These are phyloP conservation scores for Episyrphus balteatus DNA, from an alignment of 1,140 invertebrate species.

Conservation along the genomic window DNA sequence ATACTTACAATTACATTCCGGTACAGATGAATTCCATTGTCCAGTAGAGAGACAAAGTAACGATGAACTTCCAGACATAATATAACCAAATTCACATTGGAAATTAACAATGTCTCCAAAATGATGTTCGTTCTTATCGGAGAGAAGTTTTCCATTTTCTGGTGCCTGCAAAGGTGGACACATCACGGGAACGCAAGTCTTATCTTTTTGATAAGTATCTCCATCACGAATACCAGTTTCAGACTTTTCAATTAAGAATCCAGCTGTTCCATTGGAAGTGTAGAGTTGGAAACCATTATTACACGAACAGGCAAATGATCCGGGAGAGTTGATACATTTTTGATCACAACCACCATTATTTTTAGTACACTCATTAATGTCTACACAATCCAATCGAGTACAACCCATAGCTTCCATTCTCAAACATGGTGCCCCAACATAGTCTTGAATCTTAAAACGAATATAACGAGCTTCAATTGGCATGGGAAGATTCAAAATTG, in stretches of 20 bases:
- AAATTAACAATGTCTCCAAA: conserved; percentile 86
- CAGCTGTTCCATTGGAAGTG: conserved; percentile 79
- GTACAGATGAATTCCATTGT: conserved; percentile 85
- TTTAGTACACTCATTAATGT: conserved; percentile 82
- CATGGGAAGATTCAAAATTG: conserved; percentile 77
- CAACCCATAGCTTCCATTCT: conserved; percentile 91
- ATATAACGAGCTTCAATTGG: conserved; percentile 86
- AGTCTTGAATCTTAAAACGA: conserved; percentile 82
- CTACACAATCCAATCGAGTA: conserved; percentile 76
- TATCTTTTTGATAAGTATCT: conserved; percentile 83
- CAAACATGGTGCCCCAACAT: conserved; percentile 75
- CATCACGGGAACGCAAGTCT: conserved; percentile 89
- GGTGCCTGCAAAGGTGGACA: conserved; percentile 70
- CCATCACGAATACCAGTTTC: conserved; percentile 81
- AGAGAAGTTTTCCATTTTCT: conserved; percentile 79
- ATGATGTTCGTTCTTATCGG: conserved; percentile 70
- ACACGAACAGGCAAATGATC: conserved; percentile 78
- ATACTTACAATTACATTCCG: conserved; percentile 79
- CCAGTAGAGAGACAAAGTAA: conserved; percentile 83
- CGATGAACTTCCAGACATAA: conserved; percentile 72
- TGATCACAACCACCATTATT: conserved; percentile 92
- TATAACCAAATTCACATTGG: conserved; percentile 91
- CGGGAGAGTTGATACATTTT: conserved; percentile 82
- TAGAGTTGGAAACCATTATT: conserved; percentile 90
- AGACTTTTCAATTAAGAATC: conserved; percentile 65